Conservation (phyloP, 2,888 invertebrate species). For the Tenthredo mesomela region DNA sequence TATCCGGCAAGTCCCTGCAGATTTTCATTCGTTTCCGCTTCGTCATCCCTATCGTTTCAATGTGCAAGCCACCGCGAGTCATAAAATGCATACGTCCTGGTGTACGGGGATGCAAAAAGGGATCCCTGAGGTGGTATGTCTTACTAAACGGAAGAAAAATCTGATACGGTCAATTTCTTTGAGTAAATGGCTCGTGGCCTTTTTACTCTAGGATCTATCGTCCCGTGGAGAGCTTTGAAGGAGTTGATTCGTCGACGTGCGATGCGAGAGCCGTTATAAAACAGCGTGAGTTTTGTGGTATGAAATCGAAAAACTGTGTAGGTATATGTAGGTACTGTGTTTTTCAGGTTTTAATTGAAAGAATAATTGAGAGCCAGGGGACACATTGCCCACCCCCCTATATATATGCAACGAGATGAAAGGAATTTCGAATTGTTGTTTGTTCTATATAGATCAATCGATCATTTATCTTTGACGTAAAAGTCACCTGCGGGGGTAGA, state of each 20-base stretch:
- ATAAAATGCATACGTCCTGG: not conserved
- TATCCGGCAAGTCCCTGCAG: slow-evolving; percentile 5
- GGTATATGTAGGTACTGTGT: no score
- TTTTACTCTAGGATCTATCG: not conserved
- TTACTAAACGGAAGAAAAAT: slow-evolving; percentile 31
- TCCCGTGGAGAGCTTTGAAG: slow-evolving; percentile 36
- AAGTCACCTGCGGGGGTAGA: not conserved
- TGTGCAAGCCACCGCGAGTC: not conserved
- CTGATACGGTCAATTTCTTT: slow-evolving; percentile 38
- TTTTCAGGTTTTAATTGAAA: slow-evolving; percentile 1
- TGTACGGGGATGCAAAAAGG: not conserved
- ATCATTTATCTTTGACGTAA: slow-evolving; percentile 10
- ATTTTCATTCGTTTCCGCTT: slow-evolving; percentile 9
- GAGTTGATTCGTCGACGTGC: slow-evolving; percentile 22
- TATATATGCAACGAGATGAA: not conserved
- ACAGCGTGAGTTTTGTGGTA: not conserved
- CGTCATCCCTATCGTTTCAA: not conserved
- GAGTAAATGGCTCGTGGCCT: slow-evolving; percentile 19
- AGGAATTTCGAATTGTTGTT: not conserved
- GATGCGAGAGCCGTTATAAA: not conserved
- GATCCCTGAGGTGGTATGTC: slow-evolving; percentile 20
- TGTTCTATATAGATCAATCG: slow-evolving; percentile 2
- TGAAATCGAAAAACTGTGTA: not conserved
- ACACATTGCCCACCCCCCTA: not conserved
- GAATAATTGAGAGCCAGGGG: not conserved